These are phyloP conservation scores for Drepana falcataria DNA, from an alignment of 2,888 invertebrate species.

Conservation along the genomic window DNA sequence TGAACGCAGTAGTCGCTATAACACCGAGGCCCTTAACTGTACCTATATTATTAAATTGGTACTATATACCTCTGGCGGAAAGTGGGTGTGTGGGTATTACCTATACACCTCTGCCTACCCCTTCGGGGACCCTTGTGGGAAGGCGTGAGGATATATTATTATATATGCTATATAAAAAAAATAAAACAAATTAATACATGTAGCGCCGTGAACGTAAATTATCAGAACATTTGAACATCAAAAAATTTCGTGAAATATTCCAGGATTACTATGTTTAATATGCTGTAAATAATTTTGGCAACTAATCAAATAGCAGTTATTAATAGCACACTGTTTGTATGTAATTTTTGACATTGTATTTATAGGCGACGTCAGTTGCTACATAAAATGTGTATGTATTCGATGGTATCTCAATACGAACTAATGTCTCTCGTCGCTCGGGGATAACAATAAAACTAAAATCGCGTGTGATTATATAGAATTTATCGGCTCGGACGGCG, in stretches of 20 bases:
- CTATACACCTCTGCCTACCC: no score
- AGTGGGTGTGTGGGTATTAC: no score
- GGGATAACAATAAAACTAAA: conserved; percentile 70
- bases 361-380: background rate
- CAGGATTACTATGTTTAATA: background rate
- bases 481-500: conserved; percentile 70
- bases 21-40: conserved; percentile 8
- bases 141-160: no score
- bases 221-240: background rate
- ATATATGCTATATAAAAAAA: no score
- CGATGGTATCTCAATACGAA: conserved; percentile 22
- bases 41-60: no score
- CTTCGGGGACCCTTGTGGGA: no score
- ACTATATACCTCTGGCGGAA: no score
- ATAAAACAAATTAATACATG: no score
- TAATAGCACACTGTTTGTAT: background rate
- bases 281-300: background rate
- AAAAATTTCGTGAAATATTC: background rate
- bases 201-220: background rate
- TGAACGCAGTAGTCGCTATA: conserved; percentile 35
- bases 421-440: conserved; percentile 52
- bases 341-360: background rate
- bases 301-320: background rate
- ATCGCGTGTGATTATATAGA: conserved; percentile 69
- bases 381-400: background rate